Base-by-base conservation (phyloP, 23 tunicate species). In the Halocynthia aurantium region DNA sequence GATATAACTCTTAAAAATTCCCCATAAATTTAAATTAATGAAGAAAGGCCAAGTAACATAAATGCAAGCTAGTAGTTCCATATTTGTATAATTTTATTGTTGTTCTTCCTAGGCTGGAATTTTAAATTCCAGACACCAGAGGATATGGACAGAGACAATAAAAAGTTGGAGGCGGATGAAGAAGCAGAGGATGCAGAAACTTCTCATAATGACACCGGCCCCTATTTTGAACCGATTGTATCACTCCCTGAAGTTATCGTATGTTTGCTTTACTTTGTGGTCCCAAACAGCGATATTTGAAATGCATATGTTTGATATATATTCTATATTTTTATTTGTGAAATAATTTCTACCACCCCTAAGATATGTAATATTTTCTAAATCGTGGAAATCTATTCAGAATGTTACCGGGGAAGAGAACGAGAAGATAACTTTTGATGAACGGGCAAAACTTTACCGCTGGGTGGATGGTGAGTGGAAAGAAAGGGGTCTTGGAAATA, bases 101-200 rank as follows among this genome's bases (percentile, higher is more conserved):
- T 31, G 44, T 31, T 31, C 49, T 31, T 51, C 56, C 60, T 70
- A 81, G 98, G 83, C 21, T 67, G 68, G 57, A 69, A 64, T 22
- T 75, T 75, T 68, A 86, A 82, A 69, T 94, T 94, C 67, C 86
- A 94, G 68, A 91, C 99, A 22, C 99, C 99, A 7, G 95, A 94
- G 64, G 86, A 94, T 56, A 88, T 88, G 90, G 99, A 88, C 64
- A 53, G 73, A 50, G 99, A 84, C 50, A 94, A 94, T 60, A 81
- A 31, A 49, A 73, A 80, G 51, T 50, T 80, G 81, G 81, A 80
- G 22, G 77, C 53, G 22, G 83, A 80, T 22, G 83, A 80, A 52
- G 51, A 69, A 20, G 98, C 88, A 19, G 93, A 92, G 13, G 90
- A 76, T 54, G 96, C 83, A 44, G 68, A 69, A 2, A 73, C 90